A percentile compares a stretch with the other conserved stretches of the same genome.
These are phyloP conservation scores for Leptinotarsa rubiginosa DNA, from an alignment of 2,888 invertebrate species.

Conservation along the genomic window DNA sequence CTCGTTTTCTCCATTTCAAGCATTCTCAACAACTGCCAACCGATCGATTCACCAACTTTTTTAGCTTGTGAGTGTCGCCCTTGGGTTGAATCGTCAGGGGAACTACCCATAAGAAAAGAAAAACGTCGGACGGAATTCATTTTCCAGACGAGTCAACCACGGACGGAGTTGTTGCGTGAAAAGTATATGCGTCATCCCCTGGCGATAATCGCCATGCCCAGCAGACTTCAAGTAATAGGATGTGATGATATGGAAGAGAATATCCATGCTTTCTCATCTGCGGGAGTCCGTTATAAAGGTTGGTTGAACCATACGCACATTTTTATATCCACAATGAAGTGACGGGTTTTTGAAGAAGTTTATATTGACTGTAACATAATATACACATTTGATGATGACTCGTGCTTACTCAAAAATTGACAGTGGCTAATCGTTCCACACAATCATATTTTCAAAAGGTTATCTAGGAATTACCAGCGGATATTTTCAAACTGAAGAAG, in stretches of 20 bases:
- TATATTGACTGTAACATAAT: too few species aligned
- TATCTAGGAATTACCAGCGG: too few species aligned
- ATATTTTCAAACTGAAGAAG: too few species aligned
- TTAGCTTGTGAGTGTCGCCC: neutral
- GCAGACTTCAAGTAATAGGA: neutral
- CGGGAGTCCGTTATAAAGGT: neutral
- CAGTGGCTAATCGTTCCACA: too few species aligned
- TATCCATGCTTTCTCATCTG: neutral
- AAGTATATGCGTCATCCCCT: neutral
- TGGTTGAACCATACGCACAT: neutral
- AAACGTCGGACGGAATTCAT: neutral
- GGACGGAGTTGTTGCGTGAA: neutral
- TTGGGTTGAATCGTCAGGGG: neutral
- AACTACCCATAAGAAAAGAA: neutral
- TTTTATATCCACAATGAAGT: too few species aligned
- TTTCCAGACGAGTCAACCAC: slow-evolving; percentile 4
- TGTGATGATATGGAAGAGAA: slow-evolving; percentile 1
- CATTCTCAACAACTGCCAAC: neutral
- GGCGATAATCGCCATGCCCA: neutral
- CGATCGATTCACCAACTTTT: neutral
- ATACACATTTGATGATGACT: too few species aligned
- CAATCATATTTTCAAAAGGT: too few species aligned
- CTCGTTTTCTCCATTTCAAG: neutral
- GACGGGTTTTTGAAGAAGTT: too few species aligned
- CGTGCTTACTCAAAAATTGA: too few species aligned